A percentile compares a stretch with the other conserved stretches of the same genome.
Evolutionary conservation across 2,888 invertebrate species (phyloP).

Genomic region (Thecocarcelia acutangulata): DNA sequence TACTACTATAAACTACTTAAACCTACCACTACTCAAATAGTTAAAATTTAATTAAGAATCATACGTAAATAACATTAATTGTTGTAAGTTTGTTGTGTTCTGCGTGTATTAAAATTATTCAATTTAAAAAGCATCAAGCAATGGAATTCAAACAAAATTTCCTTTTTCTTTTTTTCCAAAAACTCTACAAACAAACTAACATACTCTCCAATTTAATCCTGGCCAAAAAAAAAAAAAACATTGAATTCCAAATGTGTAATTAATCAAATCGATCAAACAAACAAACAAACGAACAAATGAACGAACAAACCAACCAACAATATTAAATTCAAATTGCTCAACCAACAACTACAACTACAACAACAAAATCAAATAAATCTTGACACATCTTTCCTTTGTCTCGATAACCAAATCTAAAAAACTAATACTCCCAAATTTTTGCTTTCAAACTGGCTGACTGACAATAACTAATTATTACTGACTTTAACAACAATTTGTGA

Average conservation of each 20-base stretch:
- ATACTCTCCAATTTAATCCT: conserved; percentile 42
- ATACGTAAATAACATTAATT: conserved; percentile 50
- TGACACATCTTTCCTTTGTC: conserved; percentile 3
- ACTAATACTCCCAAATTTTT: neutral
- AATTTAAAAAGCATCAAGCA: conserved; percentile 34
- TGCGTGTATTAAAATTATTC: conserved; percentile 55
- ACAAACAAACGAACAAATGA: conserved; percentile 44
- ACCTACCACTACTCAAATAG: conserved; percentile 1
- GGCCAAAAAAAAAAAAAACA: conserved; percentile 34
- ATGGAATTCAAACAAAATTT: conserved; percentile 64
- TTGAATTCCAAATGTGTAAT: conserved; percentile 43
- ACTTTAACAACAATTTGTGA: conserved; percentile 19
- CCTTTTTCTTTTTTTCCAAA: conserved; percentile 53
- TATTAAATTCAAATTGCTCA: conserved; percentile 22
- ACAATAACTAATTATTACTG: conserved; percentile 6
- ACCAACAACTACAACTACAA: conserved; percentile 60
- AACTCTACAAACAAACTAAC: conserved; percentile 25
- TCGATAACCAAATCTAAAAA: neutral
- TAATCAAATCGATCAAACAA: conserved; percentile 36
- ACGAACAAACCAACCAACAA: conserved; percentile 12
- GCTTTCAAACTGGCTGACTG: neutral
- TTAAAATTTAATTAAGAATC: conserved; percentile 36
- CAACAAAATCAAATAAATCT: conserved; percentile 46
- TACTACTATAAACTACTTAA: conserved; percentile 21
- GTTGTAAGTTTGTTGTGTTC: conserved; percentile 68